Evolutionary conservation across 2,888 invertebrate genomes (phyloP).

Genomic region (Cynaeus angustus): DNA sequence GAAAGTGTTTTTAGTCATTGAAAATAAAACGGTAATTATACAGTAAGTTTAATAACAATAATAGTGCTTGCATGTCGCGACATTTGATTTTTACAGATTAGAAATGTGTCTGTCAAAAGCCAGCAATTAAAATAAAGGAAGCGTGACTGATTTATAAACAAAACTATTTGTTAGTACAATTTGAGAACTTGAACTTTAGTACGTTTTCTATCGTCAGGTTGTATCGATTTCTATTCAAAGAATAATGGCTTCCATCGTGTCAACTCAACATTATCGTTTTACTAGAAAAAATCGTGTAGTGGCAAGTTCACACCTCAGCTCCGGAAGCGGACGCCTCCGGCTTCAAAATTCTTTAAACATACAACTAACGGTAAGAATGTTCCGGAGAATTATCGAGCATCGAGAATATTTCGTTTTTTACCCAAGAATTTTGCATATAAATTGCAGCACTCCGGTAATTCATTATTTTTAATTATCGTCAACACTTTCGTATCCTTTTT

Average conservation of each 20-base stretch:
- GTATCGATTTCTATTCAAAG: no score
- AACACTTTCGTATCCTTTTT: no score
- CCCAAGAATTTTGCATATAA: conserved; percentile 12
- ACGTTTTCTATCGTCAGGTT: no score
- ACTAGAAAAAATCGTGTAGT: no score
- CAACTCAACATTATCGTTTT: no score
- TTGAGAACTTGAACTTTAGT: no score
- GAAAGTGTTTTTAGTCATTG: conserved; percentile 52
- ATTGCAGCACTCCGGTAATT: neutral
- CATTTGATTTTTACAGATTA: conserved; percentile 7
- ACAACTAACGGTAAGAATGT: conserved; percentile 3
- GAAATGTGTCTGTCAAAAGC: neutral
- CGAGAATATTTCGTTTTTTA: conserved; percentile 4
- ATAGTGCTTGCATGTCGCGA: conserved; percentile 27
- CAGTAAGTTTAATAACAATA: conserved; percentile 50
- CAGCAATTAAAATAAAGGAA: neutral
- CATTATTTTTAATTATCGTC: conserved; percentile 1
- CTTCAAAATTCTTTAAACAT: conserved; percentile 13
- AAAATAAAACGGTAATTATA: conserved; percentile 52
- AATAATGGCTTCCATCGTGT: no score
- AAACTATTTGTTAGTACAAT: neutral
- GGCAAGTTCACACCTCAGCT: conserved; percentile 10
- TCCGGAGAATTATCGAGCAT: conserved; percentile 16
- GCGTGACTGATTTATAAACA: neutral
- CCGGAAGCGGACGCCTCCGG: conserved; percentile 1